Evolutionary conservation across 2,797 vertebrate genomes (phyloP).

Genomic region (Aldrovandia affinis): DNA sequence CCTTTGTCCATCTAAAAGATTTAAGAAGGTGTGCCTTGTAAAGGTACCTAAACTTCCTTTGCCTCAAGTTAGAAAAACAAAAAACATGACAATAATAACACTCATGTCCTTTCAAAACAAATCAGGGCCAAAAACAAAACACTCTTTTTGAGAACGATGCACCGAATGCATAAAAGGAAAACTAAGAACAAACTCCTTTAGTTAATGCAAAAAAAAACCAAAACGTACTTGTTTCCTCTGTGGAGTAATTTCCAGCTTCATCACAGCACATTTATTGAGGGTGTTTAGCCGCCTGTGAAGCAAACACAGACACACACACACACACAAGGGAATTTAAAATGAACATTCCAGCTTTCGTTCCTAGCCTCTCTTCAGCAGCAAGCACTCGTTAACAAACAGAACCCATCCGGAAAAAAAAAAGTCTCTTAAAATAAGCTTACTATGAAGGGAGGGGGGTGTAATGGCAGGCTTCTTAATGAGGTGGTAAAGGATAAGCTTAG

Average conservation of each 20-base stretch:
- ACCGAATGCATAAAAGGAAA: background rate
- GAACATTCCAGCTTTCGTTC: constrained; percentile 30
- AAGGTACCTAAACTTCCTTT: constrained; percentile 50
- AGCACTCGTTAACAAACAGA: constrained; percentile 12
- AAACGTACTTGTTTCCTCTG: constrained; percentile 93
- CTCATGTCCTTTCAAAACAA: background rate
- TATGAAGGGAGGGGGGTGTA: background rate
- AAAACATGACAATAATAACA: constrained; percentile 33
- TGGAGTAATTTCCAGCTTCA: constrained; percentile 95
- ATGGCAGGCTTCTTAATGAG: background rate
- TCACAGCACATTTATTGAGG: constrained; percentile 96
- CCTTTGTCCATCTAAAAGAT: too few species aligned
- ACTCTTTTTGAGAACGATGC: too few species aligned
- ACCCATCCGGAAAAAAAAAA: background rate
- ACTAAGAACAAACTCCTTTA: background rate
- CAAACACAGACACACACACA: constrained; percentile 13
- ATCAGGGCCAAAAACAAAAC: background rate
- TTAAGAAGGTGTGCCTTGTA: too few species aligned
- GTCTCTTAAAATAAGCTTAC: background rate
- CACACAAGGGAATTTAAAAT: background rate
- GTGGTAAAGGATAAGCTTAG: background rate
- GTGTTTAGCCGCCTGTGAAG: constrained; percentile 90
- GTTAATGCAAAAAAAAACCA: background rate
- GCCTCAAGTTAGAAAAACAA: background rate
- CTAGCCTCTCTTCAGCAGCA: constrained; percentile 51